Evolutionary conservation across 2,888 invertebrate species (phyloP).

Genomic region (Papilio demoleus): DNA sequence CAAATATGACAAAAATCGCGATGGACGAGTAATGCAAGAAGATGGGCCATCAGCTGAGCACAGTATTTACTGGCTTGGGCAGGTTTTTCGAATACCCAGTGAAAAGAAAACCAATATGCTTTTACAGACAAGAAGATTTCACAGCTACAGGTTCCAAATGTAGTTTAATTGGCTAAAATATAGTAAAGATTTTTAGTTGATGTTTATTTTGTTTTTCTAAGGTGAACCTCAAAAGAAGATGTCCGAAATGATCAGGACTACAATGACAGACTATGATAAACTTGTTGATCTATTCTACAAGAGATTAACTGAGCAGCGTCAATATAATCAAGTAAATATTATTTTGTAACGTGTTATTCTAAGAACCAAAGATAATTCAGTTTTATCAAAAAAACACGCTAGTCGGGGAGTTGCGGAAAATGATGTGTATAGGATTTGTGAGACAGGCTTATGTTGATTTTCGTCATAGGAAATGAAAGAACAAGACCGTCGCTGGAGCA

Average conservation of each 20-base stretch:
- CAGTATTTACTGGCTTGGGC: slow-evolving; percentile 71
- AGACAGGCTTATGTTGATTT: background rate
- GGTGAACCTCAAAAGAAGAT: slow-evolving; percentile 65
- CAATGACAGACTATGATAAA: slow-evolving; percentile 79
- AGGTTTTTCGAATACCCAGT: slow-evolving; percentile 83
- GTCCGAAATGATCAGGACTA: slow-evolving; percentile 55
- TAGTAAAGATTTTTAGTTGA: background rate
- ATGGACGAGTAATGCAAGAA: background rate
- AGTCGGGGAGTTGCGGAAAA: no score
- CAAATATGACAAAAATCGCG: slow-evolving; percentile 12
- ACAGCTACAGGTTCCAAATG: slow-evolving; percentile 77
- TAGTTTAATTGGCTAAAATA: background rate
- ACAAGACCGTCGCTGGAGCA: slow-evolving; percentile 80
- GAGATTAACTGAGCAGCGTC: slow-evolving; percentile 76
- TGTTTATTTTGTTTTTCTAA: background rate
- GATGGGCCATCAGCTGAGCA: slow-evolving; percentile 79
- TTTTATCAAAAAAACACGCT: no score
- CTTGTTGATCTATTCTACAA: slow-evolving; percentile 81
- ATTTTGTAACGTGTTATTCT: background rate
- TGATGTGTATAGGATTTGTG: no score
- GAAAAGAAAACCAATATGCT: slow-evolving; percentile 83
- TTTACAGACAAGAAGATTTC: slow-evolving; percentile 83
- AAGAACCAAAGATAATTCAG: no score
- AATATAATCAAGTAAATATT: slow-evolving; percentile 71
- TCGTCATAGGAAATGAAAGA: slow-evolving; percentile 78